Evolutionary conservation across 2,113 vertebrate species (phyloP).

Genomic region (Dinomys branickii): DNA sequence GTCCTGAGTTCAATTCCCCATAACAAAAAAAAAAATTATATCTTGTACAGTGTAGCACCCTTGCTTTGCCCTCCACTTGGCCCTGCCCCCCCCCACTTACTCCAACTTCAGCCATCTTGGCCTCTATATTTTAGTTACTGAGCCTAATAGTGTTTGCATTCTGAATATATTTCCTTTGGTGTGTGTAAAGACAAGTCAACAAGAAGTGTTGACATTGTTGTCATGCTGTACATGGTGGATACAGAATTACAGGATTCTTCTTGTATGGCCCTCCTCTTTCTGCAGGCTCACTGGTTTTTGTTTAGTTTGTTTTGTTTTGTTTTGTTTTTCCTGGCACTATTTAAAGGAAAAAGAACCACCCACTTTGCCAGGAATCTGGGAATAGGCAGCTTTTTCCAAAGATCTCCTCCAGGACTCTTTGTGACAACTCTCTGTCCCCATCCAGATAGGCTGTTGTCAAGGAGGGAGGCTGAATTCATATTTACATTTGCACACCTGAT

Average conservation of each 20-base stretch:
- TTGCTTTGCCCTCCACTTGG: not conserved
- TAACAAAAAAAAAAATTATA: too few relatives aligned
- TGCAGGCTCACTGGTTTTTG: not conserved
- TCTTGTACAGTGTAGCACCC: not conserved
- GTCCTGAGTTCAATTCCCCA: too few relatives aligned
- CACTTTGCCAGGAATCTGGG: not conserved
- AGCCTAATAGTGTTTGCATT: not conserved
- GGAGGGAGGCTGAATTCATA: not conserved
- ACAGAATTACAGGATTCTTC: not conserved
- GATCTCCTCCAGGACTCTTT: not conserved
- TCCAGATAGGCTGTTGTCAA: not conserved
- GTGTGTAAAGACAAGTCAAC: too few relatives aligned
- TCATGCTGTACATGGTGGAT: not conserved
- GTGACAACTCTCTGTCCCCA: not conserved
- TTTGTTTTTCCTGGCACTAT: not conserved
- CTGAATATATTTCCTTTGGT: not conserved
- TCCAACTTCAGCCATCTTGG: not conserved
- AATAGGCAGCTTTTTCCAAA: not conserved
- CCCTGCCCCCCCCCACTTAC: not conserved
- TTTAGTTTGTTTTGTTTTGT: not conserved
- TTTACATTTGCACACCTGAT: not conserved
- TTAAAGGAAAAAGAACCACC: constrained; percentile 10
- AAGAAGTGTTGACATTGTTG: not conserved
- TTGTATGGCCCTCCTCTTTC: not conserved
- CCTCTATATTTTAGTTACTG: not conserved